Conservation (phyloP, 1,140 invertebrate genomes). For the Eurosta solidaginis region DNA sequence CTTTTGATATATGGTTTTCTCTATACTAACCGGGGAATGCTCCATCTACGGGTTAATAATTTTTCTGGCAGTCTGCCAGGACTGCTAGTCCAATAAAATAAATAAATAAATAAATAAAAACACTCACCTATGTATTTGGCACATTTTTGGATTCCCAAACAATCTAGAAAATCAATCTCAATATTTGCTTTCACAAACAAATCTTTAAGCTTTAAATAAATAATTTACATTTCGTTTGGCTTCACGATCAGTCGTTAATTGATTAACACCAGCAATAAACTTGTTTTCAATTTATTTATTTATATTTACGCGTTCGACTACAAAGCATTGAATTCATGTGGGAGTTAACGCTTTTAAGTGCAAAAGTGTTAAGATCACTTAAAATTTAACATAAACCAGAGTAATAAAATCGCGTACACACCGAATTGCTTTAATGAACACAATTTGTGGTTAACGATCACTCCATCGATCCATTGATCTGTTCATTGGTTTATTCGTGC, state of each 20-base stretch:
- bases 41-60: no score
- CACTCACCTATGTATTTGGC: no score
- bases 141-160: no score
- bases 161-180: no score
- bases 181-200: no score
- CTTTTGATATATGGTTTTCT: no score
- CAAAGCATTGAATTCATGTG: not conserved
- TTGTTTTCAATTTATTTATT: conserved; percentile 14
- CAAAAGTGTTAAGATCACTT: not conserved
- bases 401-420: not conserved
- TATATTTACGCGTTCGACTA: not conserved
- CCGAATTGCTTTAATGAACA: not conserved
- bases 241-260: conserved; percentile 1
- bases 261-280: conserved; percentile 6
- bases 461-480: not conserved
- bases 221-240: not conserved
- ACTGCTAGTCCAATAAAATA: no score
- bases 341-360: not conserved
- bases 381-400: not conserved
- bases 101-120: no score
- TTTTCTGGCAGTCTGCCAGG: no score
- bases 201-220: not conserved
- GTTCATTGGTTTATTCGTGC: not conserved
- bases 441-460: not conserved
- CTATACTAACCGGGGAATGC: no score